Base-by-base conservation (phyloP, 2,113 vertebrate genomes). In the Onychostoma macrolepis region DNA sequence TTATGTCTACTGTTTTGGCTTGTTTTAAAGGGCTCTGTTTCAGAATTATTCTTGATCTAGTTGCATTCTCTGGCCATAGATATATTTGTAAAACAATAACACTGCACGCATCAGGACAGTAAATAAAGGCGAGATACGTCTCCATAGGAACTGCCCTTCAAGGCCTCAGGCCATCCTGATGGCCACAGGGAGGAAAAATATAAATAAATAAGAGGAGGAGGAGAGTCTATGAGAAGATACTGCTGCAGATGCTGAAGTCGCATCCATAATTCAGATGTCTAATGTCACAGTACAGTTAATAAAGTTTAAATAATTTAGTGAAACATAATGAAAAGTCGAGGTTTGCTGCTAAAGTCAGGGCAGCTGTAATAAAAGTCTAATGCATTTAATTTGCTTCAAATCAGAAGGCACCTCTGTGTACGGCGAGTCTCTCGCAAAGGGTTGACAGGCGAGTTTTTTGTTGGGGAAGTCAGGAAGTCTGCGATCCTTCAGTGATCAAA, bases 211-310 rank as follows among this genome's bases (percentile, higher is more conserved):
- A 67, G 30, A 28, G 28, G 21, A 38, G 15, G 21, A 79, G 71
- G 30, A 53, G 41, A 83, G 65, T 24, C 72, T 71, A 78, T 71
- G 61, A n/a, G 36, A 53, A 53, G 43, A 58, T 36, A 48, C 74
- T 2, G 24, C 53, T 71, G 69, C 30, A 17, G 80, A 75, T 28
- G 19, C 43, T 19, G 78, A 85, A 79, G 67, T 33, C 80, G 48
- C 85, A 90, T 91, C 86, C 53, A 92, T 92, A 90, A 93, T 93
- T 92, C 10, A 90, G 78, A 80, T 41, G 85, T 90, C 50, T n/a
- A 65, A 82, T 87, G 80, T 36, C 86, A 86, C 24, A 19, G 67
- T 75, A 82, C 87, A 89, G 86, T 87, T 92, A 90, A 91, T 92
- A 87, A 87, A 48, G 50, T 74, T 88, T 93, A 53, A 85, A 90